Conservation (phyloP, 2,797 vertebrate genomes). For the Pangasius djambal region DNA sequence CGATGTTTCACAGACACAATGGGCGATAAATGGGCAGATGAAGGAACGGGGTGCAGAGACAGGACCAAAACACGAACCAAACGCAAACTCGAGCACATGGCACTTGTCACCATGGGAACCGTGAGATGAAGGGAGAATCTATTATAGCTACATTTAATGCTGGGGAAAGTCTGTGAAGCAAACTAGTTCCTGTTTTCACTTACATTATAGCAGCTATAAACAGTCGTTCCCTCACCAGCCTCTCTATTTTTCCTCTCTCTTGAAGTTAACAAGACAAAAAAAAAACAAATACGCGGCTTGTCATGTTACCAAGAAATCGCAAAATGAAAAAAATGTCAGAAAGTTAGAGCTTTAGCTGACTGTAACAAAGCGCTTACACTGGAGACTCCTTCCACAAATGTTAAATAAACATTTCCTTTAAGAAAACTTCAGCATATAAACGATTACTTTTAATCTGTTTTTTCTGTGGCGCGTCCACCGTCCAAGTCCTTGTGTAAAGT, state of each 20-base stretch:
- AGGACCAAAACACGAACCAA: no score
- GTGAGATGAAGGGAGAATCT: neutral
- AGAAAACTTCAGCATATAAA: neutral
- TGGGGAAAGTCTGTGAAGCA: neutral
- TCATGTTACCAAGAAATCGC: no score
- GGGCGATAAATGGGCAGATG: no score
- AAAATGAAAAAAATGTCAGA: neutral
- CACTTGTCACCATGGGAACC: neutral
- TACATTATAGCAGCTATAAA: no score
- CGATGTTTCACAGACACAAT: no score
- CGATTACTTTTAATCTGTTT: neutral
- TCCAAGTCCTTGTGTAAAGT: neutral
- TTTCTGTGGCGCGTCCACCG: neutral
- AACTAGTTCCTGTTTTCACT: neutral
- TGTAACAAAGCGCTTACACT: neutral
- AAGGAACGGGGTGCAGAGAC: neutral
- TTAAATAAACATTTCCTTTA: neutral
- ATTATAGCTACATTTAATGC: neutral
- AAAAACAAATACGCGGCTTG: no score
- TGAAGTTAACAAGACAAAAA: no score
- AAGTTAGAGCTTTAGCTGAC: neutral
- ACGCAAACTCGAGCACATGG: neutral
- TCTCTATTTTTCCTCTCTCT: no score
- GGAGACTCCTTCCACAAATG: neutral
- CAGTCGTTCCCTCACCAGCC: no score